Base-by-base conservation (phyloP, 2,113 vertebrate genomes). In the Epinephelus fuscoguttatus region DNA sequence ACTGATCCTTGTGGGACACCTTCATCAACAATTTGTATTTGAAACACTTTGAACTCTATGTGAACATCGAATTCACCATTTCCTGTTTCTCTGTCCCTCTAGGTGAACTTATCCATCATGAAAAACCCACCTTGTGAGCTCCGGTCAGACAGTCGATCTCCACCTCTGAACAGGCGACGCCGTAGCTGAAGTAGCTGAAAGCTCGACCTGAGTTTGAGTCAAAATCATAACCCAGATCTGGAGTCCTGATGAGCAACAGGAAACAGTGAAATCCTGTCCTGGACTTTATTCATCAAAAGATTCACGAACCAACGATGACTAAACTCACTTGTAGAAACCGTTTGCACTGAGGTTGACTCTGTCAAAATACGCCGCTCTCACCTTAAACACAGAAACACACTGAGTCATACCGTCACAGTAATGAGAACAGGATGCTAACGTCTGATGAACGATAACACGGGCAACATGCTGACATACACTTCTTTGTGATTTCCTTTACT, bases 101-200 rank as follows among this genome's bases (percentile, higher is more conserved):
- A 21, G 33, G 33, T 61, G 17, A 21, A 15, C 11, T 27, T 27
- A 13, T 27, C 2, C 5, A 10, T 62, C 18, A 0, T 33, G 12
- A 57, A 30, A 6, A 17, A 2, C 27, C 11, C n/a, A 84, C 98
- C 98, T 97, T 97, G 84, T 99, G 97, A 72, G 96, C 96, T 17
- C 98, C 98, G 6, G 98, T 99, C 73, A 99, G 93, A 86, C 98
- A 99, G 92, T 99, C 98, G 30, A 99, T 94, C 90, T 99, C 98
- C 86, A 99, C 98, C 87, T 98, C 98, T 0, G 98, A 98, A 80
- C 96, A 98, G 18, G 97, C 96, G 52, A 97, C 98, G 0, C 98
- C 98, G 0, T 97, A 98, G 64, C 90, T 92, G 91, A 96, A 99
- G 87, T 99, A 99, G 90, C 94, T 92, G 89, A 98, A 99, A 0